Conservation (phyloP, 2,888 invertebrate species). For the Dasypogon diadema region DNA sequence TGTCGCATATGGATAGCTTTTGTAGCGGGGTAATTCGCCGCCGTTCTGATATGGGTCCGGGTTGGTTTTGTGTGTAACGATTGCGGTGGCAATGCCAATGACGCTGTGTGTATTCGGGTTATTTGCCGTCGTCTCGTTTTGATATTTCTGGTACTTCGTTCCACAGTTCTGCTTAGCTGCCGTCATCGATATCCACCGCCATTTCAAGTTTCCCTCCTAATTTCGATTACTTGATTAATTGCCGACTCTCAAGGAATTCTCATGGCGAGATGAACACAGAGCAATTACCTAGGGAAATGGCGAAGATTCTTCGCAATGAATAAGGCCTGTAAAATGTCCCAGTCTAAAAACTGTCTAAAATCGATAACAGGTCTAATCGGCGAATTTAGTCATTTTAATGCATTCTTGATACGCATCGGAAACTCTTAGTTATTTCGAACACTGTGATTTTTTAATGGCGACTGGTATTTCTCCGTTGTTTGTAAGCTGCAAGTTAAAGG, state of each 20-base stretch:
- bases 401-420: too few relatives aligned
- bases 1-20: constrained; percentile 37
- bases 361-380: too few relatives aligned
- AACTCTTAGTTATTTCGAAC: too few relatives aligned
- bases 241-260: neutral
- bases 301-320: too few relatives aligned
- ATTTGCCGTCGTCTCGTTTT: neutral
- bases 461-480: neutral
- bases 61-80: constrained; percentile 42
- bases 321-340: too few relatives aligned
- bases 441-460: neutral
- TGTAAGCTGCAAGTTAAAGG: constrained; percentile 3
- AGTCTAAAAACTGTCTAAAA: neutral
- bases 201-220: constrained; percentile 42
- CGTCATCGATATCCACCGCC: constrained; percentile 36
- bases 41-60: constrained; percentile 15
- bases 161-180: constrained; percentile 16
- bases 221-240: constrained; percentile 44
- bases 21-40: constrained; percentile 43
- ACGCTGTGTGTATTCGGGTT: constrained; percentile 10
- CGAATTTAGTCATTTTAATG: too few relatives aligned
- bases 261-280: neutral
- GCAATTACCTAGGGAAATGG: too few relatives aligned
- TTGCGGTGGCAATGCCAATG: constrained; percentile 15
- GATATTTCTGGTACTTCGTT: neutral